phyloP scores from a whole-genome alignment of 2,888 invertebrate genomes.

The Barypeithes pellucidus region DNA sequence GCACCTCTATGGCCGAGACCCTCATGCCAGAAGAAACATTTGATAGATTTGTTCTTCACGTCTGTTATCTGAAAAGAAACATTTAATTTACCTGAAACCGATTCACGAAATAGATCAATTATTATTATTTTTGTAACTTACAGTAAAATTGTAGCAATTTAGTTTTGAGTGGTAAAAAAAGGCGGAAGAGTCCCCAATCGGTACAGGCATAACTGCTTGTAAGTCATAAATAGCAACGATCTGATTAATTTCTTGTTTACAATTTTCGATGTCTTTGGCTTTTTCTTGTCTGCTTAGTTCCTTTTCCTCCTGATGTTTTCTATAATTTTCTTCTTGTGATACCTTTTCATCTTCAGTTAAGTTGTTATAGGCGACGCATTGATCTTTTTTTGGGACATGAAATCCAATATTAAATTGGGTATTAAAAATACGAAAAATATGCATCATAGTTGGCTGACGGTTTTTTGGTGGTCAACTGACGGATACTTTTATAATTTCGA shows the following conservation, averaged over 20 bases:
- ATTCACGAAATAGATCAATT: no score
- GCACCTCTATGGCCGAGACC: no score
- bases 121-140: slow-evolving; percentile 9
- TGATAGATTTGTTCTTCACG: slow-evolving; percentile 12
- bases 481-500: background rate
- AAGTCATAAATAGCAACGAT: slow-evolving; percentile 25
- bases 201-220: slow-evolving; percentile 18
- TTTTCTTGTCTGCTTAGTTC: slow-evolving; percentile 30
- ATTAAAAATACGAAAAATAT: slow-evolving; percentile 25
- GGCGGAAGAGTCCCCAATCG: slow-evolving; percentile 13
- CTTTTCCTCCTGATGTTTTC: slow-evolving; percentile 24
- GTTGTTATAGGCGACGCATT: slow-evolving; percentile 28
- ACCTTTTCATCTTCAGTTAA: slow-evolving; percentile 20
- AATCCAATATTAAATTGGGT: slow-evolving; percentile 29
- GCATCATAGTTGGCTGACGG: background rate
- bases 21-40: slow-evolving; percentile 25
- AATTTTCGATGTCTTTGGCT: slow-evolving; percentile 16
- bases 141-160: slow-evolving; percentile 18
- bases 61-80: slow-evolving; percentile 13
- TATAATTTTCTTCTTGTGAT: slow-evolving; percentile 22
- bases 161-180: slow-evolving; percentile 18
- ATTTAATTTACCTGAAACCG: background rate
- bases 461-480: background rate
- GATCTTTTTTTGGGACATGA: slow-evolving; percentile 33
- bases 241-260: background rate